Conservation (phyloP, 2,888 invertebrate genomes). For the Onchidella celtica region DNA sequence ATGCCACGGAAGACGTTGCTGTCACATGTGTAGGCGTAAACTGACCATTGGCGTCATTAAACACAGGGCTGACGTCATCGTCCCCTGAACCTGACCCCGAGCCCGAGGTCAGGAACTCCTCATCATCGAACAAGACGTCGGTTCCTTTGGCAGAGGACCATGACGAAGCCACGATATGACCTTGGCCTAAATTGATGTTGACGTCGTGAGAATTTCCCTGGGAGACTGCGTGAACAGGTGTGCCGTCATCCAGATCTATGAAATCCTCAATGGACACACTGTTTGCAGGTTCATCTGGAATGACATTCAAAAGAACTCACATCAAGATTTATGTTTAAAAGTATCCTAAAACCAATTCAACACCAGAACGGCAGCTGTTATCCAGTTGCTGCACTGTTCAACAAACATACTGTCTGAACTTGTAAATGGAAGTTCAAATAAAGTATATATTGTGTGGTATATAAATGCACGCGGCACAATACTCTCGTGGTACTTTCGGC, state of each 20-base stretch:
- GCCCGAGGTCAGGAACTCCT: constrained; percentile 46
- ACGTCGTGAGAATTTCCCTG: background rate
- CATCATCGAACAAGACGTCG: constrained; percentile 44
- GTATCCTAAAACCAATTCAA: too few species aligned
- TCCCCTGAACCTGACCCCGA: constrained; percentile 52
- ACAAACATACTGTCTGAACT: too few species aligned
- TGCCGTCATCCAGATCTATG: constrained; percentile 46
- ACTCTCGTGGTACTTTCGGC: too few species aligned
- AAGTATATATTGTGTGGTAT: too few species aligned
- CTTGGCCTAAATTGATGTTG: background rate
- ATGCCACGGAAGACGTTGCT: background rate
- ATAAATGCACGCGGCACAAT: too few species aligned
- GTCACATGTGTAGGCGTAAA: constrained; percentile 9
- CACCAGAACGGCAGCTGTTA: too few species aligned
- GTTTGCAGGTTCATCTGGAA: constrained; percentile 22
- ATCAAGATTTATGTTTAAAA: too few species aligned
- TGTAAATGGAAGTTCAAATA: too few species aligned
- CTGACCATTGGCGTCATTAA: background rate
- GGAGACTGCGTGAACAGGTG: background rate
- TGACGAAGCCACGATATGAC: background rate
- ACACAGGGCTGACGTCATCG: background rate
- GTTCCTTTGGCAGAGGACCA: background rate
- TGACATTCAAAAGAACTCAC: too few species aligned
- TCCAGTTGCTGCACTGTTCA: too few species aligned
- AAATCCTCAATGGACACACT: constrained; percentile 50